Percentiles rank a stretch among this genome's conserved stretches.
Conservation (phyloP, 2,113 vertebrate species). For the Bufo bufo region DNA sequence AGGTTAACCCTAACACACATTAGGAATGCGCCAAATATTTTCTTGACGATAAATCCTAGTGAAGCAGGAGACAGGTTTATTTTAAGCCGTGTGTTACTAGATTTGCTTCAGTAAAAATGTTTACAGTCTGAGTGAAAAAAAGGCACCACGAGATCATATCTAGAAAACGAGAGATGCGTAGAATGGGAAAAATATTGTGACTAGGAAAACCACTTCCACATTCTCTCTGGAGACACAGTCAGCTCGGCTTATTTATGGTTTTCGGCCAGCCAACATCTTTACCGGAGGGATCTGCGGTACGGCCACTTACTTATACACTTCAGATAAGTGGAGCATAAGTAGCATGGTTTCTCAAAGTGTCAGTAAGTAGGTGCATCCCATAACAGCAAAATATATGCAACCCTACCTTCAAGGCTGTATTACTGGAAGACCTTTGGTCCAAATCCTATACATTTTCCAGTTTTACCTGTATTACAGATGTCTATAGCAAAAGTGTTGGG, state of each 20-base stretch:
- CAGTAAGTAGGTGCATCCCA: background rate
- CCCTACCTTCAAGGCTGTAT: background rate
- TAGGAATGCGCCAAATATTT: conserved; percentile 49
- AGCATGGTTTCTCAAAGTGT: background rate
- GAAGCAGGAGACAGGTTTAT: conserved; percentile 35
- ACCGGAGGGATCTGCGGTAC: background rate
- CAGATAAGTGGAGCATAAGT: conserved; percentile 10
- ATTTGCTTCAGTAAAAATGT: conserved; percentile 43
- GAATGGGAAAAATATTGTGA: conserved; percentile 40
- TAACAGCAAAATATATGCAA: background rate
- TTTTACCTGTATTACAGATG: background rate
- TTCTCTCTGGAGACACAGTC: conserved; percentile 32
- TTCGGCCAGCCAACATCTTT: background rate
- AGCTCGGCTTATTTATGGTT: conserved; percentile 27
- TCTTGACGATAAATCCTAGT: conserved; percentile 37
- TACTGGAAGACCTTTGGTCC: background rate
- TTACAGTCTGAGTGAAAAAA: conserved; percentile 46
- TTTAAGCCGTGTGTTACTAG: conserved; percentile 34
- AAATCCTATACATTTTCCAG: background rate
- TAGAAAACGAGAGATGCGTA: conserved; percentile 19
- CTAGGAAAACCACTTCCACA: conserved; percentile 43
- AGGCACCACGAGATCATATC: conserved; percentile 44
- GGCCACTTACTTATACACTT: conserved; percentile 8
- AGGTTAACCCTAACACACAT: conserved; percentile 22
- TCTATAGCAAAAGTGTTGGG: too few relatives aligned